Conservation (phyloP, 2,113 vertebrate species). For the Archilochus colubris region DNA sequence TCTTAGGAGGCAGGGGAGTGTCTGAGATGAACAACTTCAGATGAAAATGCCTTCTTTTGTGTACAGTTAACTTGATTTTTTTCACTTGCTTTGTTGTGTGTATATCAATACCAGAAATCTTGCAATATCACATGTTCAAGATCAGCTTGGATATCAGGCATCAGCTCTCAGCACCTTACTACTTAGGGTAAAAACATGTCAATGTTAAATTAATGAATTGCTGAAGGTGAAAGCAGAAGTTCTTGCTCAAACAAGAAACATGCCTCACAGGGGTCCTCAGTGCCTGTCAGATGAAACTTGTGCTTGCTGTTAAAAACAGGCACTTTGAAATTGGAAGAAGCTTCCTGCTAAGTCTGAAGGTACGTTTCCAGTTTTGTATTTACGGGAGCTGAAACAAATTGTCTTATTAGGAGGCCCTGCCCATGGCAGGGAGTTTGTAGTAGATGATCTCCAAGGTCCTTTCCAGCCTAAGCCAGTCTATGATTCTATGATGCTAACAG, state of each 20-base stretch:
- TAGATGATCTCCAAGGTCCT: too few relatives aligned
- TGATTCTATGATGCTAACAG: background rate
- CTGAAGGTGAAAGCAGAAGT: background rate
- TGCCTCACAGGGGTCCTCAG: background rate
- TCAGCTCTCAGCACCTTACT: background rate
- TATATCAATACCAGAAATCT: background rate
- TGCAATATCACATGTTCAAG: background rate
- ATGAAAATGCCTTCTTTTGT: background rate
- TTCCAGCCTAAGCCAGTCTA: too few relatives aligned
- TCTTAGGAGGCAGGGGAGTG: background rate
- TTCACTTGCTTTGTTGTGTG: background rate
- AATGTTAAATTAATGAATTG: background rate
- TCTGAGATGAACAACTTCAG: background rate
- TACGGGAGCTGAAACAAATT: background rate
- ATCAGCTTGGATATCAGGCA: background rate
- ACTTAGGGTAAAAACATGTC: background rate
- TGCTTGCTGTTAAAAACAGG: background rate
- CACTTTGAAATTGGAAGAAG: background rate
- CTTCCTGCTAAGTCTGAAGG: background rate
- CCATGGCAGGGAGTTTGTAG: too few relatives aligned
- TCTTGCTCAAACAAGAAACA: fast-evolving
- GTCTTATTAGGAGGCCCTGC: too few relatives aligned
- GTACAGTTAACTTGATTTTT: background rate
- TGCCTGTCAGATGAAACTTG: background rate
- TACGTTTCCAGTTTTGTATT: background rate